Evolutionary conservation across 1,140 invertebrate genomes (phyloP).

Genomic region (Acromyrmex echinatior): DNA sequence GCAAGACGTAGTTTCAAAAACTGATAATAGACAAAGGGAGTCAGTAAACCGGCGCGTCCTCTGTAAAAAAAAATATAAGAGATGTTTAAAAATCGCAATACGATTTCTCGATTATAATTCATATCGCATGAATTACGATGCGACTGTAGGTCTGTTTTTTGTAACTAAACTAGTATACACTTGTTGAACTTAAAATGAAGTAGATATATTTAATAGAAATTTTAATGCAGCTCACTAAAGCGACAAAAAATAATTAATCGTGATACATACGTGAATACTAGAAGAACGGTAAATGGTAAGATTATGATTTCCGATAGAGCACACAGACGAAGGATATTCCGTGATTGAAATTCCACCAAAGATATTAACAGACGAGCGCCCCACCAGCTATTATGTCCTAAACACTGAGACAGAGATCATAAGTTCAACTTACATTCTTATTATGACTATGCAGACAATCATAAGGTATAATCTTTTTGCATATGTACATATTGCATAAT

Average conservation of each 20-base stretch:
- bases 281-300: conserved; percentile 94
- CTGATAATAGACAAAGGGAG: conserved; percentile 98
- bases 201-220: too few relatives aligned
- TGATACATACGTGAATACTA: conserved; percentile 96
- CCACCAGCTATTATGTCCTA: conserved; percentile 96
- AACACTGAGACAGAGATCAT: conserved; percentile 87
- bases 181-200: too few relatives aligned
- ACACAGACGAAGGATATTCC: conserved; percentile 94
- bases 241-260: conserved; percentile 83
- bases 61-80: conserved; percentile 88
- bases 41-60: conserved; percentile 93
- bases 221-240: too few relatives aligned
- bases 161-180: too few relatives aligned
- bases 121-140: too few relatives aligned
- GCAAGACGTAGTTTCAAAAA: conserved; percentile 96
- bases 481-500: neutral
- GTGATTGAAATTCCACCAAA: conserved; percentile 94
- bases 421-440: conserved; percentile 26
- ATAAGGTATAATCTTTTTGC: conserved; percentile 34
- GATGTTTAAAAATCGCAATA: conserved; percentile 22
- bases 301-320: conserved; percentile 97
- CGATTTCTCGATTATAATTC: neutral
- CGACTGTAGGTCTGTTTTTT: too few relatives aligned
- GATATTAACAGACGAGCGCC: conserved; percentile 94
- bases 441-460: conserved; percentile 59